These are phyloP conservation scores for Pelagia noctiluca DNA, from an alignment of 30 jellyfish, hydroid and myxozoan species.

Conservation along the genomic window DNA sequence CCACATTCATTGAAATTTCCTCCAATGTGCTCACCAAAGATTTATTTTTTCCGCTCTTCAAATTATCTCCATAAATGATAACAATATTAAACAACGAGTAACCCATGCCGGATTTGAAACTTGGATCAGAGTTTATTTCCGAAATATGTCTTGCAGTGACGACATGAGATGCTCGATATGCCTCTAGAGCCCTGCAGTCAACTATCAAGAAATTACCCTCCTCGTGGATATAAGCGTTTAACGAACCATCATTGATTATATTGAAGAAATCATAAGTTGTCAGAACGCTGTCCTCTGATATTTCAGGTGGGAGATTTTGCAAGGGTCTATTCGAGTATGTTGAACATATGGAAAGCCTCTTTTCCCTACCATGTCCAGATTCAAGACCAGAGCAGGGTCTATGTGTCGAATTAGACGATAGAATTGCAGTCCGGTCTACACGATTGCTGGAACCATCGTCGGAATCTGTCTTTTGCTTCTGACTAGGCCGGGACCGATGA, in stretches of 20 bases:
- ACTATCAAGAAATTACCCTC: conserved; percentile 66
- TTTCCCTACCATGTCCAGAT: conserved; percentile 56
- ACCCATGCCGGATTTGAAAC: conserved; percentile 51
- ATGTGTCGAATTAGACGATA: conserved; percentile 7
- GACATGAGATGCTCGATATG: conserved; percentile 44
- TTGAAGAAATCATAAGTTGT: conserved; percentile 78
- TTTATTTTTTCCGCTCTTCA: background rate
- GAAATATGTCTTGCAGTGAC: conserved; percentile 71
- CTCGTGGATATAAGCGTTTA: conserved; percentile 72
- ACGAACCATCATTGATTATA: conserved; percentile 79
- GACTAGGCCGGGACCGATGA: conserved; percentile 33
- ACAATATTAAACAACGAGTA: conserved; percentile 42
- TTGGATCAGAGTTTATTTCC: conserved; percentile 21
- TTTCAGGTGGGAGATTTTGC: conserved; percentile 35
- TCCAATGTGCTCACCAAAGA: conserved; percentile 42
- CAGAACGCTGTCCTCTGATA: conserved; percentile 70
- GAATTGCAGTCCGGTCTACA: background rate
- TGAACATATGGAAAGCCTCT: conserved; percentile 60
- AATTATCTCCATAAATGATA: conserved; percentile 54
- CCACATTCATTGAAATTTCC: conserved; percentile 52
- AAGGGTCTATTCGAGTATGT: conserved; percentile 50
- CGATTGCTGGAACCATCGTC: background rate
- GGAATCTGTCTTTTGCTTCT: background rate
- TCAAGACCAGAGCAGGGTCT: conserved; percentile 10
- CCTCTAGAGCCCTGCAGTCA: conserved; percentile 63